Evolutionary conservation across 2,888 invertebrate species (phyloP).

Genomic region (Chelonus formosanus): DNA sequence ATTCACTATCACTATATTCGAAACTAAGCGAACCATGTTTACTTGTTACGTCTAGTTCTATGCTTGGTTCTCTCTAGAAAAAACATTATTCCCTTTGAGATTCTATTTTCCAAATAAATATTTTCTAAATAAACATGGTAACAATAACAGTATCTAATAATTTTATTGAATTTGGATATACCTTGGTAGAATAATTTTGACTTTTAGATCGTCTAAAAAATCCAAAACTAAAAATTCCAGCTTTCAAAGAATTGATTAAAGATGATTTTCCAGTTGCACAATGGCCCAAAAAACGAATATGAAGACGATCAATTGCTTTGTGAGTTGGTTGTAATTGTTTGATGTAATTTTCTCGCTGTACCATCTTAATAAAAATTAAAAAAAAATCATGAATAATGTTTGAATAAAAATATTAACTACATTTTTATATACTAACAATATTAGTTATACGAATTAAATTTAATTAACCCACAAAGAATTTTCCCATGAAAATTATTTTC

Average conservation of each 20-base stretch:
- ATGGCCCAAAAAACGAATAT: conserved; percentile 76
- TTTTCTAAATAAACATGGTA: no score
- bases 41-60: conserved; percentile 71
- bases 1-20: conserved; percentile 65
- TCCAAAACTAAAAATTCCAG: conserved; percentile 73
- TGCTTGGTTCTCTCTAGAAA: conserved; percentile 65
- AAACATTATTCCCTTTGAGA: background rate
- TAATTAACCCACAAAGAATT: no score
- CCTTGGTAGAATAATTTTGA: conserved; percentile 58
- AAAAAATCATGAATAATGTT: background rate
- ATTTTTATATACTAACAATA: no score
- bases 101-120: background rate
- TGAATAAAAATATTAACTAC: no score
- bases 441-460: no score
- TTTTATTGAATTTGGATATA: conserved; percentile 35
- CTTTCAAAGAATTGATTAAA: conserved; percentile 73
- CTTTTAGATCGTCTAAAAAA: conserved; percentile 71
- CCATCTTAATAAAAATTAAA: conserved; percentile 43
- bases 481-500: no score
- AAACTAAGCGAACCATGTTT: conserved; percentile 71
- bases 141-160: no score
- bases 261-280: conserved; percentile 79
- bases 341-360: conserved; percentile 67
- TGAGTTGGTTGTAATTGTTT: conserved; percentile 73
- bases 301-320: conserved; percentile 70